These are phyloP conservation scores for Phanerotoma sp. DNA, from an alignment of 2,888 invertebrate species.

Conservation along the genomic window DNA sequence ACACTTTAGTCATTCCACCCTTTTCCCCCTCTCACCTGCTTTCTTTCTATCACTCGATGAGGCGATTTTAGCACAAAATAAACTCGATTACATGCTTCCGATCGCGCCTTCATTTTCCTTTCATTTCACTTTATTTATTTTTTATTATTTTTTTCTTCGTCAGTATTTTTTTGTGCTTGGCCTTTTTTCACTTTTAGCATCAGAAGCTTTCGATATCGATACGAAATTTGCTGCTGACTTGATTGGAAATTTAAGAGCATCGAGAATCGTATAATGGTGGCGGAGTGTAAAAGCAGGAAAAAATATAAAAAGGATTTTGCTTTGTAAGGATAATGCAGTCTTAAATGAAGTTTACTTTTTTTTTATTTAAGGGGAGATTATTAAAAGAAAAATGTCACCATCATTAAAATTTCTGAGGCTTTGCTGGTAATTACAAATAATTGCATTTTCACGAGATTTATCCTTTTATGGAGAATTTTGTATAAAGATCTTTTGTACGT, in stretches of 20 bases:
- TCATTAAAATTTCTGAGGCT: too few relatives aligned
- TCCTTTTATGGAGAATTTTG: too few relatives aligned
- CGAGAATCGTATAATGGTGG: background rate
- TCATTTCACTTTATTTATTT: conserved; percentile 35
- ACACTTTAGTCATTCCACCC: too few relatives aligned
- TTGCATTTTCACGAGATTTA: too few relatives aligned
- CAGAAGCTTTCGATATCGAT: conserved; percentile 6
- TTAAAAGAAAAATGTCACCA: too few relatives aligned
- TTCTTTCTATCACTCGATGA: background rate
- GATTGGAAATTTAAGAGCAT: conserved; percentile 32
- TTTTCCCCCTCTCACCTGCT: too few relatives aligned
- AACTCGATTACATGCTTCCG: conserved; percentile 43
- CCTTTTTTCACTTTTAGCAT: background rate
- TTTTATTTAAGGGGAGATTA: background rate
- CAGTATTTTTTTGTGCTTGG: too few relatives aligned
- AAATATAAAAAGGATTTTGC: background rate
- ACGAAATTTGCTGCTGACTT: conserved; percentile 25
- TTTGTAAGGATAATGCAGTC: background rate
- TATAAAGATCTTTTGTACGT: too few relatives aligned
- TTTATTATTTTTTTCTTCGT: conserved; percentile 27
- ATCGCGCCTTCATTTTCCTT: conserved; percentile 14
- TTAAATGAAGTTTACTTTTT: background rate
- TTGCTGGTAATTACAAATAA: too few relatives aligned
- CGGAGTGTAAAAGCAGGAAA: background rate
- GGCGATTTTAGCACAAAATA: conserved; percentile 35